These are phyloP conservation scores for Nemoura dubitans DNA, from an alignment of 2,888 invertebrate genomes.

Conservation along the genomic window DNA sequence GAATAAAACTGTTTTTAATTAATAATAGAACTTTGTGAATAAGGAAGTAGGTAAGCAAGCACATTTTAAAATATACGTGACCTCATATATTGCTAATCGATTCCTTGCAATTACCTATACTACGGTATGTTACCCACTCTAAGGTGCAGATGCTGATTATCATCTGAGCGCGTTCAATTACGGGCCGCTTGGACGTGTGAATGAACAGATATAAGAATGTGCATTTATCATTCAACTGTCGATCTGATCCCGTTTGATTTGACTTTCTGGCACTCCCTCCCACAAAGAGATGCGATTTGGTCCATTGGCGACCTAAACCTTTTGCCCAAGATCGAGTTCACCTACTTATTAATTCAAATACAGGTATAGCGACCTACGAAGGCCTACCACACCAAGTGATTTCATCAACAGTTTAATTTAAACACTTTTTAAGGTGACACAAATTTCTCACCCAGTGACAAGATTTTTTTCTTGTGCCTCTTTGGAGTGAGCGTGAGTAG, in stretches of 20 bases:
- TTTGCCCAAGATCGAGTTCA: not conserved
- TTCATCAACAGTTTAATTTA: not conserved
- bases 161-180: not conserved
- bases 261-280: not conserved
- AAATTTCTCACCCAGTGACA: not conserved
- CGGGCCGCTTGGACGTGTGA: not conserved
- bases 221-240: constrained; percentile 1
- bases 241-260: not conserved
- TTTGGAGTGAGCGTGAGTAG: not conserved
- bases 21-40: constrained; percentile 19
- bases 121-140: not conserved
- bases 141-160: not conserved
- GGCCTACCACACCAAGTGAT: not conserved
- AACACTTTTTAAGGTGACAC: not conserved
- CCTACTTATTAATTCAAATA: not conserved
- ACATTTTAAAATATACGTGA: not conserved
- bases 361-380: not conserved
- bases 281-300: not conserved
- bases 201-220: not conserved
- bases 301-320: not conserved
- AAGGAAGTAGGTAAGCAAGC: constrained; percentile 12
- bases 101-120: not conserved
- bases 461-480: not conserved
- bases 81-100: constrained; percentile 12
- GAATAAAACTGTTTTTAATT: constrained; percentile 16